Conservation (phyloP, 2,113 vertebrate genomes). For the Megaleporinus macrocephalus region DNA sequence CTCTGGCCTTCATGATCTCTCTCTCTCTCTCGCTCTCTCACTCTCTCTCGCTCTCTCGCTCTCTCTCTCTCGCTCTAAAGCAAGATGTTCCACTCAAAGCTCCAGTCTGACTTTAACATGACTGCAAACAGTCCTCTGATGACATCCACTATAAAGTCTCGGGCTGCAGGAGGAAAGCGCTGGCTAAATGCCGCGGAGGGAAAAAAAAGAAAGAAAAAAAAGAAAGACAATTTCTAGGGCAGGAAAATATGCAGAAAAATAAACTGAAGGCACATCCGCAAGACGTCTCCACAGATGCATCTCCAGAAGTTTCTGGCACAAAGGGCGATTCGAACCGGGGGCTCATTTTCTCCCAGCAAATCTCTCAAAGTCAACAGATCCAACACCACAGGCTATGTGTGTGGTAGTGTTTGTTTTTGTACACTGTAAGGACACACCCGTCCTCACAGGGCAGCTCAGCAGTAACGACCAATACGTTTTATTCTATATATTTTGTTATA, state of each 20-base stretch:
- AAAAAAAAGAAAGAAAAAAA: too few relatives aligned
- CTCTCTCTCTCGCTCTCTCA: conserved; percentile 19
- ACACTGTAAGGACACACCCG: too few relatives aligned
- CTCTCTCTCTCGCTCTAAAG: conserved; percentile 6
- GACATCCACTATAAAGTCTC: neutral
- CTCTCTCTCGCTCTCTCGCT: conserved; percentile 19
- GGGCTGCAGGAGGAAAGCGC: neutral
- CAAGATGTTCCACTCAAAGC: neutral
- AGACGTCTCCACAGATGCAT: neutral
- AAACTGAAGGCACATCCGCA: neutral
- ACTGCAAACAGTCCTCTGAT: conserved; percentile 6
- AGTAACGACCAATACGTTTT: too few relatives aligned
- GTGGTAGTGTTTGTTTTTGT: too few relatives aligned
- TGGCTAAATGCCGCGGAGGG: neutral
- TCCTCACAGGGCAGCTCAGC: too few relatives aligned
- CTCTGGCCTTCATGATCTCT: neutral
- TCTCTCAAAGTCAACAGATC: neutral
- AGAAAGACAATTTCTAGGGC: neutral
- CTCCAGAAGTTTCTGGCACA: neutral
- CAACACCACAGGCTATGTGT: neutral
- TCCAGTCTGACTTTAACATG: neutral
- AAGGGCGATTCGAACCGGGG: neutral
- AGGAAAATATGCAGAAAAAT: neutral
- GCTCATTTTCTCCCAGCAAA: neutral
- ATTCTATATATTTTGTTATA: too few relatives aligned